These are phyloP conservation scores for Drosophila eugracilis DNA, from an alignment of 1,140 invertebrate genomes.

Conservation along the genomic window DNA sequence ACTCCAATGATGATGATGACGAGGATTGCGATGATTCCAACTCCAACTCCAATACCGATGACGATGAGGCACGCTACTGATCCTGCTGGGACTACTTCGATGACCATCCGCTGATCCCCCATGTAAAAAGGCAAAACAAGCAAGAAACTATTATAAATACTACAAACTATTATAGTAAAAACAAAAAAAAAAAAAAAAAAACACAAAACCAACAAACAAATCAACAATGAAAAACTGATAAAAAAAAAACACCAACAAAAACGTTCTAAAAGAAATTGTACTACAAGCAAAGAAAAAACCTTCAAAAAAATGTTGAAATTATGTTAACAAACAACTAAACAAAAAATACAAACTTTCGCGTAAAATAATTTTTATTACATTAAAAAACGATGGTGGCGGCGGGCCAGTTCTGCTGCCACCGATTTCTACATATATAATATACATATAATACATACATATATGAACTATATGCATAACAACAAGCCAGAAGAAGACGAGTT, in stretches of 20 bases:
- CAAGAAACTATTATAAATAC: conserved; percentile 71
- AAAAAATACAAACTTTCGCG: conserved; percentile 41
- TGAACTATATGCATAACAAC: conserved; percentile 36
- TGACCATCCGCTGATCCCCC: conserved; percentile 43
- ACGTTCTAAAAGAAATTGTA: conserved; percentile 66
- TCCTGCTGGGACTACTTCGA: conserved; percentile 48
- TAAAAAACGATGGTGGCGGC: conserved; percentile 15
- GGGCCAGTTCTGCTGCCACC: conserved; percentile 4
- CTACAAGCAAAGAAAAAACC: conserved; percentile 45
- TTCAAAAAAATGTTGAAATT: conserved; percentile 64
- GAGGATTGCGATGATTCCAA: conserved; percentile 71
- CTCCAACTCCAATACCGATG: conserved; percentile 74
- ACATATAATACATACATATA: conserved; percentile 28
- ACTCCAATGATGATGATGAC: conserved; percentile 74
- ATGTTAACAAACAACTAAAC: conserved; percentile 53
- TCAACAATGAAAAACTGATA: conserved; percentile 31
- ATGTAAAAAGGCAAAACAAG: conserved; percentile 72
- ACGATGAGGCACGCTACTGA: conserved; percentile 74
- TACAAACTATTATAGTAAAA: conserved; percentile 64
- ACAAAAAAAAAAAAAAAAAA: conserved; percentile 38
- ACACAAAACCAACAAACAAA: conserved; percentile 40
- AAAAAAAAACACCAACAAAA: conserved; percentile 49
- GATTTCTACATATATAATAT: conserved; percentile 13
- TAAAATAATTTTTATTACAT: conserved; percentile 58
- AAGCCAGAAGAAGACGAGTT: conserved; percentile 14